Base-by-base conservation (phyloP, 2,888 invertebrate genomes). In the Hydriomena furcata region DNA sequence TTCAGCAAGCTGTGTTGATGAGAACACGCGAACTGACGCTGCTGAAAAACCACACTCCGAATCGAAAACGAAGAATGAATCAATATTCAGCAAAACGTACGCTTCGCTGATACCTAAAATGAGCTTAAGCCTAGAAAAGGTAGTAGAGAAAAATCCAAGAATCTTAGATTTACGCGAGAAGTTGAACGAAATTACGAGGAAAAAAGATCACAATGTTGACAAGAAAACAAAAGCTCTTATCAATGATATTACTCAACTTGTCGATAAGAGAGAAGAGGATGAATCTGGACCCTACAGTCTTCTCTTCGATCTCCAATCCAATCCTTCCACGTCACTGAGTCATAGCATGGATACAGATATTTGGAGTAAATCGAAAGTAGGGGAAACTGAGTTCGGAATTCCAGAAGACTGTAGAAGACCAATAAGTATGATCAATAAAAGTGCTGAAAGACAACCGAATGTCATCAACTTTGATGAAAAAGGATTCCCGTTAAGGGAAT, bases 251-350 rank as follows among this genome's bases (percentile, higher is more conserved):
- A 85, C 88, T 13, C 89, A 89, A 61, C 79, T 90, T 40, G 84
- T 78, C 34, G 90, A 90, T 59, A 85, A 87, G 55, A 87, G 85
- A 68, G 82, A 83, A 44, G 78, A 79, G 37, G 85, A 88, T 58
- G 86, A 86, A 53, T 93, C 93, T 11, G 93, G 93, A 46, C 93
- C 93, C 2, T 93, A 92, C 62, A 93, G 93, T 64, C 84, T 93
- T 58, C 77, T 93, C 31, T 92, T 92, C 70, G 92, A 91, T 67
- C 73, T 91, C 37, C 83, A 91, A 63, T 61, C 80, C 10, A 76
- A 84, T 61, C 68, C 85, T 47, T 83, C 87, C 24, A 76, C 85
- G 31, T 84, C 87, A 41, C 68, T 66, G 51, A 79, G 71, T 42
- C 69, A 73, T 11, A 65, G 50, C 28, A 36, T 65, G 25, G 73